Evolutionary conservation across 2,888 invertebrate species (phyloP).

Genomic region (Cenopis cana): DNA sequence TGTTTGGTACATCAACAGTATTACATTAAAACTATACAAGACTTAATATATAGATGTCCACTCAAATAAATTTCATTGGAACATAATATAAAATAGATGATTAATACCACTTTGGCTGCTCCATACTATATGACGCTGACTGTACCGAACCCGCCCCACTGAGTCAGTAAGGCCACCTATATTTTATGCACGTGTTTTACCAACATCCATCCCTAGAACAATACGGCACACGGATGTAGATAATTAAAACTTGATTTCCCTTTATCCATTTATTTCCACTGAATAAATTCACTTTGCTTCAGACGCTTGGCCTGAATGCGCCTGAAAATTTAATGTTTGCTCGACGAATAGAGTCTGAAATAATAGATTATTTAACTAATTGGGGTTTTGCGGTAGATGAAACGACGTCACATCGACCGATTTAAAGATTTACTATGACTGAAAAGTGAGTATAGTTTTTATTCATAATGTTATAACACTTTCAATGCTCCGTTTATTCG

Average conservation of each 20-base stretch:
- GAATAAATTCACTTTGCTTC: constrained; percentile 24
- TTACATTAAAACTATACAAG: too few relatives aligned
- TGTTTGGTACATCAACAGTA: too few relatives aligned
- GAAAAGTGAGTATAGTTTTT: not conserved
- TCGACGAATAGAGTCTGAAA: constrained; percentile 30
- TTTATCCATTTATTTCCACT: constrained; percentile 11
- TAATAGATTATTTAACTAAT: constrained; percentile 43
- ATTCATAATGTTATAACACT: too few relatives aligned
- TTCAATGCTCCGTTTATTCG: too few relatives aligned
- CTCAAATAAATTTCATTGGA: too few relatives aligned
- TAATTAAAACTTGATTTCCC: constrained; percentile 17
- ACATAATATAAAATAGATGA: too few relatives aligned
- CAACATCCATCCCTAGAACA: not conserved
- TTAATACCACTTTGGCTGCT: too few relatives aligned
- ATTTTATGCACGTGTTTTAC: not conserved
- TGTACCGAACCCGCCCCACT: too few relatives aligned
- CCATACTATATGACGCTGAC: too few relatives aligned
- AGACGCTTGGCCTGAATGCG: constrained; percentile 9
- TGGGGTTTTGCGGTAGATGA: constrained; percentile 19
- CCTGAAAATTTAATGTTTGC: constrained; percentile 38
- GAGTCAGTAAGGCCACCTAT: not conserved
- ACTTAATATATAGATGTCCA: too few relatives aligned
- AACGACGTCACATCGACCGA: constrained; percentile 9
- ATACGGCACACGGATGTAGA: too few relatives aligned
- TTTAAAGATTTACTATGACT: too few relatives aligned